Conservation (phyloP, 2,888 invertebrate genomes). For the Tinea trinotella region DNA sequence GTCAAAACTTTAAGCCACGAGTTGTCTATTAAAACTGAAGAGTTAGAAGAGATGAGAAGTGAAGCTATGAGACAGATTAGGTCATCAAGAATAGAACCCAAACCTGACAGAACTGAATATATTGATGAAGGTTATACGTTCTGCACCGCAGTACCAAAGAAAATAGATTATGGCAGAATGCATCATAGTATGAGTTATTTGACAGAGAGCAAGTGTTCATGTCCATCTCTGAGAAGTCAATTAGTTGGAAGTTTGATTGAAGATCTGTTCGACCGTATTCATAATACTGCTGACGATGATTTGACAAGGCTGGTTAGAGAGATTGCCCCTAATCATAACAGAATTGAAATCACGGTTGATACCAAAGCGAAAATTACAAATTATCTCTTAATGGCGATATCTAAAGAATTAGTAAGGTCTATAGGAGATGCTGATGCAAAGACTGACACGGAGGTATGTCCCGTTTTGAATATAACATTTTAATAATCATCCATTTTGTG, state of each 20-base stretch:
- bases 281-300: constrained; percentile 55
- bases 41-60: constrained; percentile 60
- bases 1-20: constrained; percentile 73
- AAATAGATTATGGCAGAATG: constrained; percentile 59
- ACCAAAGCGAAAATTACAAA: constrained; percentile 66
- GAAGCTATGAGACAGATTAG: constrained; percentile 59
- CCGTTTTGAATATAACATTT: too few relatives aligned
- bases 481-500: constrained; percentile 32
- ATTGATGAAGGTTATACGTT: constrained; percentile 63
- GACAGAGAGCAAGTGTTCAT: constrained; percentile 55
- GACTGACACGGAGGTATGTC: constrained; percentile 62
- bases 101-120: constrained; percentile 61
- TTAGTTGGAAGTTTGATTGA: constrained; percentile 62
- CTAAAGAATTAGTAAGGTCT: constrained; percentile 64
- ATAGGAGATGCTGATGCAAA: constrained; percentile 67
- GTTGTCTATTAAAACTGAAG: constrained; percentile 67
- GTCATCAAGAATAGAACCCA: constrained; percentile 55
- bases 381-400: constrained; percentile 67
- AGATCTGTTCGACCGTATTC: constrained; percentile 59
- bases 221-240: constrained; percentile 60
- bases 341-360: constrained; percentile 43
- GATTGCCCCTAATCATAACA: constrained; percentile 40
- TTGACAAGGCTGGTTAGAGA: constrained; percentile 53
- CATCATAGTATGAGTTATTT: constrained; percentile 66
- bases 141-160: constrained; percentile 64